These are phyloP conservation scores for Scytalopus superciliaris DNA, from an alignment of 2,113 vertebrate species.

Conservation along the genomic window DNA sequence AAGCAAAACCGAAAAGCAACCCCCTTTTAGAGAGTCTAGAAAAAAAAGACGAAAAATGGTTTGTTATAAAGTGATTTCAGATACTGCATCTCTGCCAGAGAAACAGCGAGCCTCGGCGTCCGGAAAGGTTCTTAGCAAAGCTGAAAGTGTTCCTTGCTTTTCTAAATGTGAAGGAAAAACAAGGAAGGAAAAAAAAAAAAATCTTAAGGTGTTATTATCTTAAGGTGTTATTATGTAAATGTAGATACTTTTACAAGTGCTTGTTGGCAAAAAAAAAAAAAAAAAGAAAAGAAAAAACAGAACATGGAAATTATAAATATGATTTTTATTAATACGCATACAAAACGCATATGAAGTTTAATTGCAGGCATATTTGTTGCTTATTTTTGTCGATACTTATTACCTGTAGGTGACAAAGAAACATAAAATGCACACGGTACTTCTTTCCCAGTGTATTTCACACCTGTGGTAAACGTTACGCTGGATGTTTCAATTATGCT, in stretches of 20 bases:
- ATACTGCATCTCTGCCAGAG: slow-evolving; percentile 56
- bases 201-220: slow-evolving; percentile 55
- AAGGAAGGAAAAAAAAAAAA: slow-evolving; percentile 40
- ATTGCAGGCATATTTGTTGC: slow-evolving; percentile 70
- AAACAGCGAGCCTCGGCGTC: slow-evolving; percentile 7
- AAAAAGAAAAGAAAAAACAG: background rate
- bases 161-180: slow-evolving; percentile 44
- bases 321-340: slow-evolving; percentile 67
- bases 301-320: slow-evolving; percentile 38
- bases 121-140: slow-evolving; percentile 56
- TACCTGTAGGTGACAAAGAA: slow-evolving; percentile 70
- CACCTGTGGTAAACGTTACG: slow-evolving; percentile 72
- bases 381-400: slow-evolving; percentile 69
- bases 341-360: slow-evolving; percentile 68
- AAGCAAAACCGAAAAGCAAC: background rate
- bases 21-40: background rate
- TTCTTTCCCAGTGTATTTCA: slow-evolving; percentile 74
- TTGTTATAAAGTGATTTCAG: slow-evolving; percentile 19
- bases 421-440: slow-evolving; percentile 68
- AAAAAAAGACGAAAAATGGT: slow-evolving; percentile 7
- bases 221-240: slow-evolving; percentile 67
- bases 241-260: slow-evolving; percentile 62
- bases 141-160: slow-evolving; percentile 43
- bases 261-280: slow-evolving; percentile 42
- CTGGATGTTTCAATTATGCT: slow-evolving; percentile 74